phyloP scores from a whole-genome alignment of 2,888 invertebrate genomes.

The Eubasilissa splendida region DNA sequence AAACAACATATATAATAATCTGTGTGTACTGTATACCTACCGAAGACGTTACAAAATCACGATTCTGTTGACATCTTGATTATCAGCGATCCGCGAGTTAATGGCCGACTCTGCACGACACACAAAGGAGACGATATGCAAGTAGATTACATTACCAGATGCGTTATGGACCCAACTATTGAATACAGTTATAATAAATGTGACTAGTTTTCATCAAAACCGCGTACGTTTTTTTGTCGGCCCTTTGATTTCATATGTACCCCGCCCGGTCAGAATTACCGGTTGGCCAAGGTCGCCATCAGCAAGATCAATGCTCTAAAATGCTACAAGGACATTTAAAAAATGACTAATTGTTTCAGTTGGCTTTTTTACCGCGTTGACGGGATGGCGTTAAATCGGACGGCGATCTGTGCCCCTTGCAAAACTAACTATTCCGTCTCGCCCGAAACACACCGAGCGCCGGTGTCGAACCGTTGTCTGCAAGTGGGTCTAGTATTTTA shows the following conservation, averaged over 20 bases:
- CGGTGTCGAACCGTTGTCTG: background rate
- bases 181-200: background rate
- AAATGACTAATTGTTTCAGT: conserved; percentile 30
- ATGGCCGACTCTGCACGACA: no score
- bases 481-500: no score
- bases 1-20: no score
- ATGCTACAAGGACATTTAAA: background rate
- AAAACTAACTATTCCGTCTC: background rate
- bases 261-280: conserved; percentile 16
- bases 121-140: no score
- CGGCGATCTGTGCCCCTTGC: conserved; percentile 11
- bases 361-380: conserved; percentile 29
- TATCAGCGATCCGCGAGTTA: no score
- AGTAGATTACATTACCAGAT: no score
- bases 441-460: background rate
- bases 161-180: no score
- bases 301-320: conserved; percentile 16
- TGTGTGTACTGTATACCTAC: no score
- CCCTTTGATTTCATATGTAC: conserved; percentile 8
- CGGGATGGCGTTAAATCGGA: conserved; percentile 22
- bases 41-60: no score
- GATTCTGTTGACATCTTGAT: no score
- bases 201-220: background rate
- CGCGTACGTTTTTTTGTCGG: background rate
- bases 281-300: conserved; percentile 8